Evolutionary conservation across 1,140 invertebrate species (phyloP), one percentile per base, ranked within the genome.

Genomic region (Micrasema longulum): DNA sequence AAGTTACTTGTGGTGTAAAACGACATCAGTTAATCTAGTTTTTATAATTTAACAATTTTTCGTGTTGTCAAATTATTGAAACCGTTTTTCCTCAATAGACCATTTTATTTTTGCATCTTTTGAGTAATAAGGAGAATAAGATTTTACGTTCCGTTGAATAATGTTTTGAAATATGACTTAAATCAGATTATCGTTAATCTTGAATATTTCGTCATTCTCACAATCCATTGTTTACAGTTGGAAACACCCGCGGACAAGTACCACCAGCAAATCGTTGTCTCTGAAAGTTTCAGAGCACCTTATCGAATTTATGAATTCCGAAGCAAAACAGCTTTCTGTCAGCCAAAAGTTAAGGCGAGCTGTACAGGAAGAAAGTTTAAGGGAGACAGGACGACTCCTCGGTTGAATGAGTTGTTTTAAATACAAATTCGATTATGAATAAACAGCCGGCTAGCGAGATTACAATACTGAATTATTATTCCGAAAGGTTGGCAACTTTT

Each of bases 361-460:
- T 69, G 62, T 62, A 36, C 16, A 57, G 43, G 20, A 26, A 38
- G 50, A 38, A 69, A 73, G 26, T 74, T 63, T 41, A 20, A 45
- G 22, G 57, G 36, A 38, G 3, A 26, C 36, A 45, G 16, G 57
- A 45, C 7, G 57, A 43, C 57, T 45, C 45, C 38, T 63, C 57
- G 26, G 41, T 43, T 63, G 57, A 63, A 63, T 45, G 57, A 65
- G 69, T 67, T 67, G 69, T 75, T 75, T 75, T 75, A 75, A 69
- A 75, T 75, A 75, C 73, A 75, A 75, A 75, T 75, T 75, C 73
- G 73, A 75, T 75, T 75, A 75, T 41, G 69, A 63, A 74, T 68
- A 75, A 75, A 72, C 70, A 72, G 68, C 23, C 70, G 73, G 65
- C 50, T 50, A 43, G 48, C 73, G 65, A 63, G 52, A 71, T 66